Evolutionary conservation across 2,797 vertebrate species (phyloP).

Genomic region (Mycteria americana): DNA sequence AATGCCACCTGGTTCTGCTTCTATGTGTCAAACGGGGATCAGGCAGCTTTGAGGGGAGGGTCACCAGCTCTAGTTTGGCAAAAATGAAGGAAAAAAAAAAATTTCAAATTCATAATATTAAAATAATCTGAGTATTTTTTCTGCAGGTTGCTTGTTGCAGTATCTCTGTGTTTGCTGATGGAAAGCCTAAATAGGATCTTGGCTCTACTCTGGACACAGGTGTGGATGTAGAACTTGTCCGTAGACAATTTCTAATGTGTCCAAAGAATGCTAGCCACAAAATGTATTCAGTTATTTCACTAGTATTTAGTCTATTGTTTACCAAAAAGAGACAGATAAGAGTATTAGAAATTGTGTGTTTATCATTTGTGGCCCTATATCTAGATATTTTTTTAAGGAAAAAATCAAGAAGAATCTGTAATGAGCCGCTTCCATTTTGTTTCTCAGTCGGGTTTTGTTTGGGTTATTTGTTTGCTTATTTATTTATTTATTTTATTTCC

Average conservation of each 20-base stretch:
- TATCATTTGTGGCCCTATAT: not conserved
- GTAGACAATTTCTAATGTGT: not conserved
- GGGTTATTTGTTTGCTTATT: not conserved
- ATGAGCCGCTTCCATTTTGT: not conserved
- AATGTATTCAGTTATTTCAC: not conserved
- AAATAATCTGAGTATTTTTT: not conserved
- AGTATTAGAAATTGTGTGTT: not conserved
- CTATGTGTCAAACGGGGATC: not conserved
- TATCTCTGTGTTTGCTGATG: not conserved
- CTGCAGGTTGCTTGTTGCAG: not conserved
- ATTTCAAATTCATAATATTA: not conserved
- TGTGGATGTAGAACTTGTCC: not conserved
- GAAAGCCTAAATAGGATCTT: not conserved
- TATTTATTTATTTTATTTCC: not conserved
- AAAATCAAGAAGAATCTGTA: not conserved
- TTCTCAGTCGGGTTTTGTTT: not conserved
- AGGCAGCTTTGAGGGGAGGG: not conserved
- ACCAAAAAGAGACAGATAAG: not conserved
- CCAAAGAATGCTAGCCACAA: not conserved
- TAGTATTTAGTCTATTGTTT: not conserved
- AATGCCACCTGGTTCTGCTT: not conserved
- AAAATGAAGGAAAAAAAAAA: not conserved
- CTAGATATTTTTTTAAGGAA: not conserved
- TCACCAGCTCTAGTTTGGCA: not conserved
- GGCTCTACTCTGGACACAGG: not conserved